phyloP scores from a whole-genome alignment of 1,140 invertebrate species.

The Neotoxoptera formosana region DNA sequence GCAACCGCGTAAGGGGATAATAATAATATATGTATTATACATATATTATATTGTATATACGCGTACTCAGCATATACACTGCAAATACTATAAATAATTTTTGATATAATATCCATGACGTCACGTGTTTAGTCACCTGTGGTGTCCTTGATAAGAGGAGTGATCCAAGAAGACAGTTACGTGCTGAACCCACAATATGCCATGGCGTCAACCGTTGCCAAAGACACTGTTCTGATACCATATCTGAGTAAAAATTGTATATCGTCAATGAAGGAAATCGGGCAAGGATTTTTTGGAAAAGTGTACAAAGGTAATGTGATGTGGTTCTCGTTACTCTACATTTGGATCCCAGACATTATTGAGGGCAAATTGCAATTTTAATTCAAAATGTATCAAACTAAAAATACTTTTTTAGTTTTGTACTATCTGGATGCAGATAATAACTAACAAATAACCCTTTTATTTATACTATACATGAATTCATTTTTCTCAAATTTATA shows the following conservation, averaged over 20 bases:
- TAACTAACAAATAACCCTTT: too few relatives aligned
- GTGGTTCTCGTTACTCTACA: neutral
- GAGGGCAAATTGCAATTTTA: too few relatives aligned
- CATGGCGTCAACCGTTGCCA: conserved; percentile 63
- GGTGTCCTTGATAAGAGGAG: conserved; percentile 68
- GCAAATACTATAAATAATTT: neutral
- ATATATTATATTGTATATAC: neutral
- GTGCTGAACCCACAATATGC: conserved; percentile 81
- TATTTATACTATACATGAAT: too few relatives aligned
- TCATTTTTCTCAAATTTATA: too few relatives aligned
- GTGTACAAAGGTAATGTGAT: conserved; percentile 73
- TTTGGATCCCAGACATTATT: neutral
- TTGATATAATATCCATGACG: neutral
- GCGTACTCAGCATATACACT: neutral
- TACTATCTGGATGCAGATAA: too few relatives aligned
- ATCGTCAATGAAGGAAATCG: conserved; percentile 78
- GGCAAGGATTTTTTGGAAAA: conserved; percentile 92
- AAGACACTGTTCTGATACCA: conserved; percentile 67
- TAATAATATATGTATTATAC: neutral
- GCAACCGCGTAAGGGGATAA: too few relatives aligned
- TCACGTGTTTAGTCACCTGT: conserved; percentile 65
- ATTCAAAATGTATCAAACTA: too few relatives aligned
- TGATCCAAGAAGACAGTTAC: conserved; percentile 76
- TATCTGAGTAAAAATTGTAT: conserved; percentile 72
- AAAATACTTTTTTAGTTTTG: too few relatives aligned